Conservation (phyloP, 2,888 invertebrate genomes). For the Ctena decussata region DNA sequence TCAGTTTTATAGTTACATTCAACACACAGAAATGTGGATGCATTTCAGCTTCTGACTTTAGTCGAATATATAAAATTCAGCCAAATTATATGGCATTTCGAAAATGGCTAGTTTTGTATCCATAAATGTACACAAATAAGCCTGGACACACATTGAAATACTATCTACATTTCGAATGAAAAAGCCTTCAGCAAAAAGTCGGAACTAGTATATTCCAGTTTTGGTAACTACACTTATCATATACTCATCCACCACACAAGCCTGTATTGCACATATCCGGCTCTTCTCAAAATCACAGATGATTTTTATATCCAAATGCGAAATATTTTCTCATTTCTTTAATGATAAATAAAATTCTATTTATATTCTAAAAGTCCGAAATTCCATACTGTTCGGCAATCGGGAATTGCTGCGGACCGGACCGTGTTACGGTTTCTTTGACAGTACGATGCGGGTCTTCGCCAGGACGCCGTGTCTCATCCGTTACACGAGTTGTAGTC, state of each 20-base stretch:
- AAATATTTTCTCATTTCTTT: background rate
- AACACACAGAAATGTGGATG: no score
- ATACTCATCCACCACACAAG: background rate
- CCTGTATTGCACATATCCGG: constrained; percentile 5
- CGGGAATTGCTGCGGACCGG: constrained; percentile 17
- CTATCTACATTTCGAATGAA: background rate
- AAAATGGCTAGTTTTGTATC: no score
- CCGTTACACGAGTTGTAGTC: constrained; percentile 41
- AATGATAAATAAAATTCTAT: background rate
- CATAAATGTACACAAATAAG: background rate
- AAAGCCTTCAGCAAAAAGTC: background rate
- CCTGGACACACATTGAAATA: background rate
- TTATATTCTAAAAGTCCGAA: constrained; percentile 56
- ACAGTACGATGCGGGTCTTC: constrained; percentile 59
- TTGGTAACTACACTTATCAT: background rate
- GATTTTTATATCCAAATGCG: background rate
- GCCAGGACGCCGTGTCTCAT: constrained; percentile 55
- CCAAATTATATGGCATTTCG: background rate
- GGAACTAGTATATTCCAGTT: background rate
- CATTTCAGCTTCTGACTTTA: no score
- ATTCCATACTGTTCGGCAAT: constrained; percentile 21
- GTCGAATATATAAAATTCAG: background rate
- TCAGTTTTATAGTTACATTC: no score
- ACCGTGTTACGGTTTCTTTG: constrained; percentile 53
- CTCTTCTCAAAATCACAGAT: constrained; percentile 13